These are phyloP conservation scores for Seira sanloemensis DNA, from an alignment of 2,888 invertebrate species.

Conservation along the genomic window DNA sequence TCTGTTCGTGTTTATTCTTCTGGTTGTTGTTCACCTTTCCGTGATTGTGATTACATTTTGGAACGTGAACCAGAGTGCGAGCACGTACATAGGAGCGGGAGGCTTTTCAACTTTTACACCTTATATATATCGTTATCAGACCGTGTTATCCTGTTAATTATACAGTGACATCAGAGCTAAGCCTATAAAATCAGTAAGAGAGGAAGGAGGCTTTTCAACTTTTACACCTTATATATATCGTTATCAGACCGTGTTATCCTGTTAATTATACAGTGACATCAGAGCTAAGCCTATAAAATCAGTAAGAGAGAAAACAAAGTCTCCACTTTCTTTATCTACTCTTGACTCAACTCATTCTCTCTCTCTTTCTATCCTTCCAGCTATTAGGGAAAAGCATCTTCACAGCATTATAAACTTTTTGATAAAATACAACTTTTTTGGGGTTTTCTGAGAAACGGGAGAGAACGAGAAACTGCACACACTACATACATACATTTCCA, in stretches of 20 bases:
- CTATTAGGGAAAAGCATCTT: background rate
- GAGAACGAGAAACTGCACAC: too few relatives aligned
- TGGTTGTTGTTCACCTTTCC: background rate
- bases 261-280: conserved; percentile 43
- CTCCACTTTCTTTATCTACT: background rate
- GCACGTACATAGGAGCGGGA: background rate
- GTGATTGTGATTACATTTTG: background rate
- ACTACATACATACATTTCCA: background rate
- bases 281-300: too few relatives aligned
- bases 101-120: background rate
- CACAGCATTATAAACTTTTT: background rate
- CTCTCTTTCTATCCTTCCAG: background rate
- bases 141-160: conserved; percentile 42
- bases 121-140: background rate
- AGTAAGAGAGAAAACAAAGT: too few relatives aligned
- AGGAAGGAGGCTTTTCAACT: background rate
- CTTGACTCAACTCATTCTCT: background rate
- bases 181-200: too few relatives aligned
- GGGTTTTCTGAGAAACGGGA: background rate
- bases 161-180: too few relatives aligned
- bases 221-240: background rate
- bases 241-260: conserved; percentile 15
- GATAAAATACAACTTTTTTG: background rate
- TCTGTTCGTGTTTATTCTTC: background rate
- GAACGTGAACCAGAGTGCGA: background rate